These are phyloP conservation scores for Phalacrocorax brasilianus DNA, from an alignment of 2,113 vertebrate species.

Conservation along the genomic window DNA sequence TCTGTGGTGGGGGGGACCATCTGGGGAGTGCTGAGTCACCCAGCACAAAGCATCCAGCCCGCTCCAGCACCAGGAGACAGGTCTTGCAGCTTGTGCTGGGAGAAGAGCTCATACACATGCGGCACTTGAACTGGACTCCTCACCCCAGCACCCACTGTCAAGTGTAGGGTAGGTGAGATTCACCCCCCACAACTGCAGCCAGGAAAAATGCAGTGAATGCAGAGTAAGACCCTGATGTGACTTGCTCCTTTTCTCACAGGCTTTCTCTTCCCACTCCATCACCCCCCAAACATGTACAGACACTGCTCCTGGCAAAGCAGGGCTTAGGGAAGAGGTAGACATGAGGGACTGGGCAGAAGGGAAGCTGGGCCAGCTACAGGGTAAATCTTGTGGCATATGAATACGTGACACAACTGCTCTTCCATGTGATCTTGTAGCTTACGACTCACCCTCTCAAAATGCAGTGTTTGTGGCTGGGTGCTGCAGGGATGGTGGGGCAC, in stretches of 20 bases:
- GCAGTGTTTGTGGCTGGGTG: neutral
- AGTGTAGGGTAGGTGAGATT: neutral
- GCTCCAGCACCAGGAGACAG: neutral
- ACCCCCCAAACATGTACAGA: neutral
- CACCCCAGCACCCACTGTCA: neutral
- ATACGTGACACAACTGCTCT: neutral
- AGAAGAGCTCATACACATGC: accelerated
- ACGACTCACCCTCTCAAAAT: neutral
- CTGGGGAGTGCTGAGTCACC: neutral
- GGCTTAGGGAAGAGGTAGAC: neutral
- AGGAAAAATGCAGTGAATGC: neutral
- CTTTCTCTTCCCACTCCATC: neutral
- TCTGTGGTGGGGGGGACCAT: neutral
- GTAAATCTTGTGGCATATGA: neutral
- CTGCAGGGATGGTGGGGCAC: neutral
- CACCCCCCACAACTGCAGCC: neutral
- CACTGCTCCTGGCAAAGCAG: neutral
- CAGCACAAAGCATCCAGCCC: neutral
- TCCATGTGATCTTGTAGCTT: neutral
- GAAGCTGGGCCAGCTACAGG: accelerated
- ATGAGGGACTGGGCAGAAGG: neutral
- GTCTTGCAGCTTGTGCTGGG: neutral
- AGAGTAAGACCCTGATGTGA: neutral
- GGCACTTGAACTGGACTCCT: neutral
- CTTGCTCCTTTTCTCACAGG: neutral